These are phyloP conservation scores for Pholis gunnellus DNA, from an alignment of 2,113 vertebrate species.

Conservation along the genomic window DNA sequence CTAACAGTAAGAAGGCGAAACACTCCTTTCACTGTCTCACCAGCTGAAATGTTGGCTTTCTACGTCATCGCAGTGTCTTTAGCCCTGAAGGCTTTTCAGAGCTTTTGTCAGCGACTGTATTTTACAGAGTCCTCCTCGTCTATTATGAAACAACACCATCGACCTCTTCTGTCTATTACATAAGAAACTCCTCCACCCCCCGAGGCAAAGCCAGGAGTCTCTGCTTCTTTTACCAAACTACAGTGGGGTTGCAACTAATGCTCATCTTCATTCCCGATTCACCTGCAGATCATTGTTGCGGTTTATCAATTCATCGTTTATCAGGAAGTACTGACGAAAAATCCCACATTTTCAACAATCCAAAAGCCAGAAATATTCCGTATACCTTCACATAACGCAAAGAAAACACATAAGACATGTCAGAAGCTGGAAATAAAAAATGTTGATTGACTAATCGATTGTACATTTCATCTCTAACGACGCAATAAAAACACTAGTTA, in stretches of 20 bases:
- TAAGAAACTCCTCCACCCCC: slow-evolving; percentile 1
- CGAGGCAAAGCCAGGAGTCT: neutral
- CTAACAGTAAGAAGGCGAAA: neutral
- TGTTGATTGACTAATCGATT: neutral
- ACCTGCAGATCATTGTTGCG: neutral
- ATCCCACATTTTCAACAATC: neutral
- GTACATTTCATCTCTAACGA: neutral
- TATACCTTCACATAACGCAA: neutral
- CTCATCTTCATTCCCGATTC: neutral
- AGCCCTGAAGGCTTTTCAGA: neutral
- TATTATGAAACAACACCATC: slow-evolving; percentile 14
- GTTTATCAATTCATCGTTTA: neutral
- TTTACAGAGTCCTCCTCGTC: neutral
- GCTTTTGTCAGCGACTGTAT: slow-evolving; percentile 5
- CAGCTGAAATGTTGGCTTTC: neutral
- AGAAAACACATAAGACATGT: neutral
- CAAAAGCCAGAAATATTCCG: neutral
- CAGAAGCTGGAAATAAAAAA: neutral
- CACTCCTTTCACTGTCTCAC: slow-evolving; percentile 1
- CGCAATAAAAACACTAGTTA: neutral
- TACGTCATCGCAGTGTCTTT: neutral
- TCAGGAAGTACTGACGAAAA: neutral
- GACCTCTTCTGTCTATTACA: neutral
- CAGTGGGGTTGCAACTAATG: too few relatives aligned
- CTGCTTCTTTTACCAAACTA: neutral